Base-by-base conservation (phyloP, 2,888 invertebrate genomes). In the Hemithea aestivaria region DNA sequence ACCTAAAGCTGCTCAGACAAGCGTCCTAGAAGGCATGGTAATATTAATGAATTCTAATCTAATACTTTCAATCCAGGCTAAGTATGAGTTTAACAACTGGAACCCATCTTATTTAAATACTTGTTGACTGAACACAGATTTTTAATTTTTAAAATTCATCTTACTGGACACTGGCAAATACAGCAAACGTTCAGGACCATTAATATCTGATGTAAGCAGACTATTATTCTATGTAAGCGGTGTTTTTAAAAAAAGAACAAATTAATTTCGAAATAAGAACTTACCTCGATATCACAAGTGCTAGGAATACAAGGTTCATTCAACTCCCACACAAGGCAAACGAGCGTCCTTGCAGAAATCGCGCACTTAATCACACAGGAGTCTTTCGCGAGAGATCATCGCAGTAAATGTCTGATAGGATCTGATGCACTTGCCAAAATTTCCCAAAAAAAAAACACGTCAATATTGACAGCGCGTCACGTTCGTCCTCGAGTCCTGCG, bases 361-460 rank as follows among this genome's bases (percentile, higher is more conserved):
- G 49, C 42, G 36, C 70, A 70, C 66, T 66, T 45, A 64, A 69
- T 70, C 68, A 76, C 82, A 71, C 58, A 58, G 45, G 57, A 59
- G 67, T 73, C 62, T 63, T 71, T 66, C 56, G 57, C 71, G 58
- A 60, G 62, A 59, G 66, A 65, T 63, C 70, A 71, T 72, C 71
- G 65, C 71, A 58, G 64, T 62, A 66, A 47, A 55, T 48, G 53
- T 46, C 56, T 60, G 65, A 68, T 72, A 55, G 37, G 28, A 23
- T 34, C 53, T 48, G 50, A 56, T 49, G 54, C 40, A 34, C 46
- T 51, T 80, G 83, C 82, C 82, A 82, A 84, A 80, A 79, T 75
- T 80, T 82, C 77, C 70, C 74, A 51, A 64, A 73, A 70, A 68
- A 56, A 48, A 35, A 35, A 33, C 29, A 34, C 31, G 38, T 16